Conservation (phyloP, 2,113 vertebrate species). For the Grammomys surdaster region DNA sequence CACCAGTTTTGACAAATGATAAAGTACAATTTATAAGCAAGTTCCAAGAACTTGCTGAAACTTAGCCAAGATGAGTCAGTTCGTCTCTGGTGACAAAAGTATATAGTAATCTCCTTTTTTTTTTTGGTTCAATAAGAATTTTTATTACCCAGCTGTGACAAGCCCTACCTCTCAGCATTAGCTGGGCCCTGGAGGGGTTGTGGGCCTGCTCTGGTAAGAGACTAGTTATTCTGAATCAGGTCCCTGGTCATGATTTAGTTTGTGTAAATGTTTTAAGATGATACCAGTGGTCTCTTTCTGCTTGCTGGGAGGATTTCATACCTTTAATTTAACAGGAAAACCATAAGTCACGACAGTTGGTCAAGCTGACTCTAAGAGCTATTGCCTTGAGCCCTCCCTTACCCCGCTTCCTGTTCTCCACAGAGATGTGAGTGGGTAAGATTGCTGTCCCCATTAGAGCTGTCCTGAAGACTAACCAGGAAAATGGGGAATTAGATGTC, state of each 20-base stretch:
- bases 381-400: no score
- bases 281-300: background rate
- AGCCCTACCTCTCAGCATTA: background rate
- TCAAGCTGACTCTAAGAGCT: background rate
- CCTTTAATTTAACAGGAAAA: background rate
- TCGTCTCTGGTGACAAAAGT: background rate
- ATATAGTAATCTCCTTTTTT: background rate
- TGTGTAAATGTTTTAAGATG: background rate
- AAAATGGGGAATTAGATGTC: background rate
- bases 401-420: background rate
- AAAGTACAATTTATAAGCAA: conserved; percentile 17
- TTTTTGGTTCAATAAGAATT: background rate
- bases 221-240: background rate
- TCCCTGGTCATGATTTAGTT: background rate
- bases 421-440: background rate
- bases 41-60: conserved; percentile 47
- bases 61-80: conserved; percentile 8
- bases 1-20: background rate
- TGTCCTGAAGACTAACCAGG: background rate
- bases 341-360: background rate
- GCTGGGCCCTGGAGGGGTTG: background rate
- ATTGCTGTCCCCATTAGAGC: background rate
- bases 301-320: background rate
- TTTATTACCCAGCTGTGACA: background rate
- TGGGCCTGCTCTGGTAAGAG: background rate